Conservation (phyloP, 2,113 vertebrate genomes). For the Rostratula benghalensis region DNA sequence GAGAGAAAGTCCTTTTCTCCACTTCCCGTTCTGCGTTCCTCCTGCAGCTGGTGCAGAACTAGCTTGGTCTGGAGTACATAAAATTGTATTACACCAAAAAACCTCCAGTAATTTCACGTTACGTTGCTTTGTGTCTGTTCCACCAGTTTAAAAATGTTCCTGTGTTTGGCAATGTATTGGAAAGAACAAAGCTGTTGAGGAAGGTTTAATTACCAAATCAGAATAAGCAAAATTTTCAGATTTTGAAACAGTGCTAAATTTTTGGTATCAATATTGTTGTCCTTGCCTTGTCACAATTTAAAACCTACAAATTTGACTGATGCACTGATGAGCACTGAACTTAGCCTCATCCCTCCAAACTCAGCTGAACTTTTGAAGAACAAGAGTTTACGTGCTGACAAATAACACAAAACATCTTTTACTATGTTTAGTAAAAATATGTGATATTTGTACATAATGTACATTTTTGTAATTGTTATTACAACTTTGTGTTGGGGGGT, state of each 20-base stretch:
- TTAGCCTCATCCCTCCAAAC: not conserved
- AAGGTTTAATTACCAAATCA: not conserved
- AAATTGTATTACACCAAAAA: not conserved
- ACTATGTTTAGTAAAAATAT: not conserved
- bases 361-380: not conserved
- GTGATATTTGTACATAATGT: not conserved
- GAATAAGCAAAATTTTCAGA: not conserved
- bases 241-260: not conserved
- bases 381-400: not conserved
- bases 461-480: not conserved
- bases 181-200: not conserved
- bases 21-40: not conserved
- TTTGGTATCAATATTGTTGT: not conserved
- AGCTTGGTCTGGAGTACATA: not conserved
- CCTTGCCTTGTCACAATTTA: not conserved
- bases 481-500: no score
- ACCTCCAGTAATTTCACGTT: not conserved
- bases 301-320: not conserved
- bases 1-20: not conserved
- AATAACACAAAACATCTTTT: not conserved
- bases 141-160: not conserved
- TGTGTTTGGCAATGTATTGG: not conserved
- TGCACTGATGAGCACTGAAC: not conserved
- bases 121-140: not conserved
- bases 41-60: not conserved